A percentile compares a stretch with the other conserved stretches of the same genome.
These are phyloP conservation scores for Pararge aegeria DNA, from an alignment of 1,140 invertebrate species.

Conservation along the genomic window DNA sequence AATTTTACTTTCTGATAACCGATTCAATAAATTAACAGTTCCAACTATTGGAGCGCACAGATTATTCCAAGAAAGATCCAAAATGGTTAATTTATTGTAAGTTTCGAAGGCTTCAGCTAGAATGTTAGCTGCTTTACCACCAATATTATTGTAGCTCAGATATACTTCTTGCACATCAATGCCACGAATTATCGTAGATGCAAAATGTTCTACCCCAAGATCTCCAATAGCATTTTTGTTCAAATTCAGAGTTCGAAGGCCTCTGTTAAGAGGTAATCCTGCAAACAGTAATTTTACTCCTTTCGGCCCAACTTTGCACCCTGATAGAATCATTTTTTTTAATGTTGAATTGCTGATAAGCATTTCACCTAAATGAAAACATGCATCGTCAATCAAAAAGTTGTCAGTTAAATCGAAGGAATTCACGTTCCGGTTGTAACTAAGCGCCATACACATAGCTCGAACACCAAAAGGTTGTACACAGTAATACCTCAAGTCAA, in stretches of 20 bases:
- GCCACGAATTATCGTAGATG: constrained; percentile 50
- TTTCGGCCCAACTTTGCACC: constrained; percentile 68
- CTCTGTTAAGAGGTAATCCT: constrained; percentile 46
- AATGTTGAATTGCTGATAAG: constrained; percentile 61
- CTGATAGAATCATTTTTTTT: constrained; percentile 60
- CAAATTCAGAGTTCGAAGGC: constrained; percentile 56
- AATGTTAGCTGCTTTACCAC: constrained; percentile 44
- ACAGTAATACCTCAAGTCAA: constrained; percentile 75
- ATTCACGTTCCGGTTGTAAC: constrained; percentile 59
- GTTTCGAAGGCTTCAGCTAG: constrained; percentile 66
- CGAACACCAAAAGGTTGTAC: constrained; percentile 62
- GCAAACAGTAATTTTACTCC: constrained; percentile 54
- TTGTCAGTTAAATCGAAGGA: constrained; percentile 69
- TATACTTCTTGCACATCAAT: constrained; percentile 54
- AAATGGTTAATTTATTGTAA: constrained; percentile 60
- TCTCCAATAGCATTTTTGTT: constrained; percentile 68
- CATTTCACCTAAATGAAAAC: constrained; percentile 67
- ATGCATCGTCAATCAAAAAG: constrained; percentile 62
- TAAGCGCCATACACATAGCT: constrained; percentile 62
- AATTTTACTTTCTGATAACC: constrained; percentile 38
- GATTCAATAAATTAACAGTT: constrained; percentile 33
- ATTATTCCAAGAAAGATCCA: constrained; percentile 77
- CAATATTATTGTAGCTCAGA: constrained; percentile 70
- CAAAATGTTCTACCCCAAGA: constrained; percentile 52
- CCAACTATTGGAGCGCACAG: constrained; percentile 44